A percentile compares a stretch with the other conserved stretches of the same genome.
Conservation (phyloP, 2,797 vertebrate species). For the Enoplosus armatus region DNA sequence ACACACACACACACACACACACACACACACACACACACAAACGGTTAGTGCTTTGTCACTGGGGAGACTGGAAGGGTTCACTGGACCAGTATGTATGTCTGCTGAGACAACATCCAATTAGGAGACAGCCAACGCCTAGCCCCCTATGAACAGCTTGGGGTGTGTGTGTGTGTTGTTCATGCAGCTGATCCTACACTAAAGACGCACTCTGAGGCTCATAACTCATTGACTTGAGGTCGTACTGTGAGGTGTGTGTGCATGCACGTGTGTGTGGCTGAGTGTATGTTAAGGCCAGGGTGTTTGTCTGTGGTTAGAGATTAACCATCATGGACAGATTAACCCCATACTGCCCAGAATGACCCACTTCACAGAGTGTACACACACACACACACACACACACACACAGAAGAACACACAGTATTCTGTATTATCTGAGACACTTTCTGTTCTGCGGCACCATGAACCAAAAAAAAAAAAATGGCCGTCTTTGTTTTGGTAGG, state of each 20-base stretch:
- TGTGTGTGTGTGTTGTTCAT: conserved; percentile 16
- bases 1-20: conserved; percentile 21
- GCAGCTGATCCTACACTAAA: conserved; percentile 15
- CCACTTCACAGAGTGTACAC: conserved; percentile 50
- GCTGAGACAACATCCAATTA: conserved; percentile 66
- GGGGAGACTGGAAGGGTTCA: conserved; percentile 45
- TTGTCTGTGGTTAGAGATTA: conserved; percentile 65
- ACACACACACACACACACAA: conserved; percentile 6
- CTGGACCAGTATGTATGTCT: conserved; percentile 44
- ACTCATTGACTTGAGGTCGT: conserved; percentile 20
- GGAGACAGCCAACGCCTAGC: conserved; percentile 50
- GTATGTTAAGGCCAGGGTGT: conserved; percentile 24
- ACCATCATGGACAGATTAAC: conserved; percentile 70
- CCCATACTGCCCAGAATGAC: conserved; percentile 61
- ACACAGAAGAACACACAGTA: conserved; percentile 1
- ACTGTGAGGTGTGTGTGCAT: conserved; percentile 21
- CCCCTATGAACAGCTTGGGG: conserved; percentile 31
- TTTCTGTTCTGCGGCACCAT: neutral
- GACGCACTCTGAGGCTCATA: conserved; percentile 1
- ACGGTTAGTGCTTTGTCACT: conserved; percentile 25
- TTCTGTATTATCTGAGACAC: neutral
- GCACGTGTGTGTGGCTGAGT: conserved; percentile 7
- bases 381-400: conserved; percentile 6
- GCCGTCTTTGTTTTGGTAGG: neutral
- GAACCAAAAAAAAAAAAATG: neutral